Evolutionary conservation across 2,113 vertebrate species (phyloP).

Genomic region (Chaetodon auriga): DNA sequence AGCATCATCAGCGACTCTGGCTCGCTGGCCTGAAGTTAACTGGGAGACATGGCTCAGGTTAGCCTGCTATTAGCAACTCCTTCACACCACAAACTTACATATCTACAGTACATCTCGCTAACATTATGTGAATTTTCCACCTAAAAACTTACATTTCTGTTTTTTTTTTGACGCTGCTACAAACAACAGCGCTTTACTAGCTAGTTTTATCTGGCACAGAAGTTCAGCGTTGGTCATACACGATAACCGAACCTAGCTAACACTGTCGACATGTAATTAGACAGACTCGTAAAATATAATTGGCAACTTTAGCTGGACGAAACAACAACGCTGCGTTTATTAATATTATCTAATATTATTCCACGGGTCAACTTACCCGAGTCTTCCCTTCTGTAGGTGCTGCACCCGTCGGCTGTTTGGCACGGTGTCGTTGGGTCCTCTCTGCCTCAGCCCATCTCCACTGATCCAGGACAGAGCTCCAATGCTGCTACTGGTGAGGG

Average conservation of each 20-base stretch:
- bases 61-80: background rate
- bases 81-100: conserved; percentile 7
- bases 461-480: conserved; percentile 30
- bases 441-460: conserved; percentile 74
- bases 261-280: conserved; percentile 21
- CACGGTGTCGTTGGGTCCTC: conserved; percentile 23
- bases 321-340: background rate
- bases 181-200: background rate
- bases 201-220: background rate
- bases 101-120: too few relatives aligned
- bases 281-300: background rate
- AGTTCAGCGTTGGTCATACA: conserved; percentile 20
- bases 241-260: conserved; percentile 50
- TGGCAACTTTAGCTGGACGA: background rate
- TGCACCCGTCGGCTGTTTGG: background rate
- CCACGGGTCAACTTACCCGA: conserved; percentile 38
- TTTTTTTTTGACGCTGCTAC: background rate
- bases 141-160: rapidly evolving
- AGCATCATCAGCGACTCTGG: conserved; percentile 31
- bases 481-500: background rate
- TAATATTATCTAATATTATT: rapidly evolving
- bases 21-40: conserved; percentile 40
- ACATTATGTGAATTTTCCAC: too few relatives aligned
- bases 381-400: conserved; percentile 18
- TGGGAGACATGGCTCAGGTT: background rate